Evolutionary conservation across 2,113 vertebrate genomes (phyloP).

Genomic region (Porphyrio hochstetteri): DNA sequence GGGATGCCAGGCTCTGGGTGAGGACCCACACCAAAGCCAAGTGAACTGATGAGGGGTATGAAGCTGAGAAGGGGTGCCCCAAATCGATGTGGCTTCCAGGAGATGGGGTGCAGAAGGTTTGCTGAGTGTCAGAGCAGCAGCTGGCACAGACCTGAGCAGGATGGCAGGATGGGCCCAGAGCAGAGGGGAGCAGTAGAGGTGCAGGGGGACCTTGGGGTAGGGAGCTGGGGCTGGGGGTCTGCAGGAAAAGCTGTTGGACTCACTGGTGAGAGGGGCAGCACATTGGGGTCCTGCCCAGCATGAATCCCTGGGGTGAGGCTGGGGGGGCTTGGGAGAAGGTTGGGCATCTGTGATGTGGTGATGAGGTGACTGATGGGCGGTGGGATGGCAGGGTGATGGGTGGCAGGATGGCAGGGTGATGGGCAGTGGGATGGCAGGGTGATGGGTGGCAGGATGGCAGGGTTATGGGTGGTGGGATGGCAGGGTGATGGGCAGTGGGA

Average conservation of each 20-base stretch:
- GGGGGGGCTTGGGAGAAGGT: not conserved
- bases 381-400: no score
- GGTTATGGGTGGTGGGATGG: no score
- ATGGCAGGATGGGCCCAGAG: not conserved
- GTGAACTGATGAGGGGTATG: accelerated
- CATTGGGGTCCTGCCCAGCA: not conserved
- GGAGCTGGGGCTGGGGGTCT: no score
- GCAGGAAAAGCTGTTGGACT: accelerated
- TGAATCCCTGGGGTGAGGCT: not conserved
- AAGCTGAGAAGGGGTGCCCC: not conserved
- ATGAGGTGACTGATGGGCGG: not conserved
- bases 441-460: no score
- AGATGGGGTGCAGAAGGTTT: not conserved
- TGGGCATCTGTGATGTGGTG: not conserved
- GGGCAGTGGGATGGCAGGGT: no score
- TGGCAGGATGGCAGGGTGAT: no score
- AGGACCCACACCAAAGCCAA: accelerated
- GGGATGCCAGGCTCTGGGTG: not conserved
- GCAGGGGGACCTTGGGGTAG: no score
- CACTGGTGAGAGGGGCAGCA: not conserved
- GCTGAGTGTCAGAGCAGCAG: accelerated
- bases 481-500: no score
- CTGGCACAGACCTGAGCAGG: not conserved
- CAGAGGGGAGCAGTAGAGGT: not conserved
- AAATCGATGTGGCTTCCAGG: not conserved